Percentiles rank a stretch among this genome's conserved stretches.
These are phyloP conservation scores for Zaprionus tsacasi DNA, from an alignment of 1,140 invertebrate genomes.

Conservation along the genomic window DNA sequence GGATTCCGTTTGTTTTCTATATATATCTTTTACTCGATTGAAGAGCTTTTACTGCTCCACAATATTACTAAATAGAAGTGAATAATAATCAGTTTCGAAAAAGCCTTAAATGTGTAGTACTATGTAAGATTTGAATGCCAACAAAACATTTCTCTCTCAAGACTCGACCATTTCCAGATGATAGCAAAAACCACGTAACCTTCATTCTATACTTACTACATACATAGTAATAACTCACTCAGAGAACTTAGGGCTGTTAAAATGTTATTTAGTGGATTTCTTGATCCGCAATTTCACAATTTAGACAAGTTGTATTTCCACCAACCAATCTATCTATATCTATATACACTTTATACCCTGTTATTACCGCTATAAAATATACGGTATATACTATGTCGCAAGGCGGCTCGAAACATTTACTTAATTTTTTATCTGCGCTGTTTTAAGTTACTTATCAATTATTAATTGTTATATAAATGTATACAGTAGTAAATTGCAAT, in stretches of 20 bases:
- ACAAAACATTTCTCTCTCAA: conserved; percentile 14
- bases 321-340: conserved; percentile 20
- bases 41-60: conserved; percentile 26
- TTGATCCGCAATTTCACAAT: conserved; percentile 58
- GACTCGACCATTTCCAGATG: conserved; percentile 37
- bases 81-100: conserved; percentile 22
- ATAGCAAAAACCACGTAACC: conserved; percentile 37
- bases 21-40: conserved; percentile 17
- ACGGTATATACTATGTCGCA: conserved; percentile 41
- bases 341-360: conserved; percentile 48
- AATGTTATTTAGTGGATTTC: conserved; percentile 72
- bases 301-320: conserved; percentile 44
- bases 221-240: conserved; percentile 68
- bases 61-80: conserved; percentile 8
- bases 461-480: conserved; percentile 46
- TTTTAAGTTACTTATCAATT: conserved; percentile 59
- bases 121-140: conserved; percentile 62
- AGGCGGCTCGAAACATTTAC: conserved; percentile 51
- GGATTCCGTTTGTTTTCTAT: conserved; percentile 20
- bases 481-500: conserved; percentile 41
- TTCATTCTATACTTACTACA: conserved; percentile 26
- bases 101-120: conserved; percentile 16
- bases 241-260: conserved; percentile 80
- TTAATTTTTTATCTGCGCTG: conserved; percentile 46
- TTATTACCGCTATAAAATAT: conserved; percentile 39